Evolutionary conservation across 2,797 vertebrate genomes (phyloP), one percentile per base, ranked within the genome.

Genomic region (Ptychobarbus kaznakovi): DNA sequence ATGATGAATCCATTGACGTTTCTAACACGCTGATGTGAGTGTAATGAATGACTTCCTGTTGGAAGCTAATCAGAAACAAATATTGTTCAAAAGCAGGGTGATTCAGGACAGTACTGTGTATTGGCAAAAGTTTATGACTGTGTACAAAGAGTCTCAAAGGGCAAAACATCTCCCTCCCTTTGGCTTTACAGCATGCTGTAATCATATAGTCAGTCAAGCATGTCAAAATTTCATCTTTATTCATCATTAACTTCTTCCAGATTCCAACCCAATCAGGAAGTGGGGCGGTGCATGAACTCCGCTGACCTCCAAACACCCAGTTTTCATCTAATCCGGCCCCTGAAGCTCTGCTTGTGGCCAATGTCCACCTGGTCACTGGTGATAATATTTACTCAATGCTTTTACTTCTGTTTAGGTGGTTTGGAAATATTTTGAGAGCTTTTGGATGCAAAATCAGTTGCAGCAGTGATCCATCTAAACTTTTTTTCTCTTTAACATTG

Each of bases 171-270:
- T 83, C 51, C 68, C 87, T 89, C 16, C 87, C 25, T 79, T 84
- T 84, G 32, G 25, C 85, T 94, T 94, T 94, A 95, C 91, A 89
- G 84, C 85, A 75, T 86, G 84, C 83, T 86, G 70, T 92, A 91
- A 91, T 88, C 89, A 86, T 88, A 90, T 91, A 93, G 92, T 93
- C 90, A 89, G 87, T 86, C 87, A 56, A 84, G 81, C 61, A 77
- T 77, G 86, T 91, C 61, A 70, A 70, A 82, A 81, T 90, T 81
- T 88, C 87, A 86, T 88, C 87, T 90, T 91, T 90, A 90, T 88
- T 91, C 85, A 90, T 93, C 89, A 92, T 92, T 93, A 94, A 93
- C 93, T 90, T 86, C 61, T 58, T 58, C 61, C 87, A 80, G 87
- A 80, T 76, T 51, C 22, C 90, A 87, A 32, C 28, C 90, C 93